These are phyloP conservation scores for Macrobrachium rosenbergii DNA, from an alignment of 1,140 invertebrate species.

Conservation along the genomic window DNA sequence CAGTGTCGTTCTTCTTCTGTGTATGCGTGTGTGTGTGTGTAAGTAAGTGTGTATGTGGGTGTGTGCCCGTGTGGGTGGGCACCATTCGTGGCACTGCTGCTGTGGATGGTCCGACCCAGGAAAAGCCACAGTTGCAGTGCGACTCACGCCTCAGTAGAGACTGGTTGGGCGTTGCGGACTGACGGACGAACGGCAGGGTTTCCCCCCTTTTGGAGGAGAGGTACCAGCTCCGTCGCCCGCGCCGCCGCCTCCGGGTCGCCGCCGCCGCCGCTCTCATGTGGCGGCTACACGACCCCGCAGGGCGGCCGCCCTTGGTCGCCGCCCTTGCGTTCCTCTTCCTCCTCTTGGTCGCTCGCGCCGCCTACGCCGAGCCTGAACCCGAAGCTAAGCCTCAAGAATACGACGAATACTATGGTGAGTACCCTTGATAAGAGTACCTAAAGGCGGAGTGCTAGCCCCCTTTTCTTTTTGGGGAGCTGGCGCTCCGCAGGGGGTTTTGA, in stretches of 20 bases:
- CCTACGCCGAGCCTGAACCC: constrained; percentile 42
- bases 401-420: constrained; percentile 13
- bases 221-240: neutral
- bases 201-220: constrained; percentile 6
- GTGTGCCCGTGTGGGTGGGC: too few relatives aligned
- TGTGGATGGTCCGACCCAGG: too few relatives aligned
- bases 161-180: too few relatives aligned
- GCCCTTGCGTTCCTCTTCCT: neutral
- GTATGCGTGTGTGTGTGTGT: too few relatives aligned
- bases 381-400: constrained; percentile 48
- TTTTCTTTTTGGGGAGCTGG: too few relatives aligned
- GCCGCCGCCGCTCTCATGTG: constrained; percentile 45
- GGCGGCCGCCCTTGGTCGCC: constrained; percentile 21
- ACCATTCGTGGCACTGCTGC: too few relatives aligned
- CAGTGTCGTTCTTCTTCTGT: too few relatives aligned
- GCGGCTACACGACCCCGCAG: constrained; percentile 21
- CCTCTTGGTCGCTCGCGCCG: constrained; percentile 1
- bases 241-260: constrained; percentile 33
- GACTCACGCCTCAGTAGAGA: too few relatives aligned
- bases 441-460: too few relatives aligned
- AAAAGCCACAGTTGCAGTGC: too few relatives aligned
- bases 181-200: neutral
- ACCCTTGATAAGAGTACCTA: neutral
- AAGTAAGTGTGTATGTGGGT: too few relatives aligned
- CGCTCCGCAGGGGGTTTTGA: too few relatives aligned